phyloP scores from a whole-genome alignment of 2,797 vertebrate genomes.

The Aphelocoma californica region DNA sequence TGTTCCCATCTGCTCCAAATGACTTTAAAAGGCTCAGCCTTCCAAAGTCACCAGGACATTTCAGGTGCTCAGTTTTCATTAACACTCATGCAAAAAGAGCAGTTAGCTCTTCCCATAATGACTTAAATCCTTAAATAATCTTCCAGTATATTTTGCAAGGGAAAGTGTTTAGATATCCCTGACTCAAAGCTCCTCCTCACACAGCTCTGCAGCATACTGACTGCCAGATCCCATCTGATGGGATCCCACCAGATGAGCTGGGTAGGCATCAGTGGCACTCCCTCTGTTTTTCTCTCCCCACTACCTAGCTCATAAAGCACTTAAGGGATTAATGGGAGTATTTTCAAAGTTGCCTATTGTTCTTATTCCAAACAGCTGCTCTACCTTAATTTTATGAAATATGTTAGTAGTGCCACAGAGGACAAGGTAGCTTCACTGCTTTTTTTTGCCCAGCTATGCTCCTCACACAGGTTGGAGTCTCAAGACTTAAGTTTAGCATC shows the following conservation, averaged over 20 bases:
- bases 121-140: neutral
- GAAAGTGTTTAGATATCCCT: neutral
- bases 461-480: neutral
- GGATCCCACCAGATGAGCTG: neutral
- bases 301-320: neutral
- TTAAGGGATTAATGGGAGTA: neutral
- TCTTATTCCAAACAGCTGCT: neutral
- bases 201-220: neutral
- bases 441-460: neutral
- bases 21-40: neutral
- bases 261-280: neutral
- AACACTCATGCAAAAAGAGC: neutral
- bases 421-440: neutral
- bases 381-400: neutral
- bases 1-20: neutral
- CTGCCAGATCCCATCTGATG: neutral
- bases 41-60: neutral
- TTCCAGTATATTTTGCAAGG: neutral
- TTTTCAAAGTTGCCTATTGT: neutral
- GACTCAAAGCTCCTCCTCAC: neutral
- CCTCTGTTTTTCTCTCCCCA: neutral
- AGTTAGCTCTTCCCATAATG: neutral
- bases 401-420: neutral
- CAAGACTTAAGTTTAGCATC: neutral
- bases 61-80: neutral